Conservation (phyloP, 2,888 invertebrate genomes). For the Germaria angustata region DNA sequence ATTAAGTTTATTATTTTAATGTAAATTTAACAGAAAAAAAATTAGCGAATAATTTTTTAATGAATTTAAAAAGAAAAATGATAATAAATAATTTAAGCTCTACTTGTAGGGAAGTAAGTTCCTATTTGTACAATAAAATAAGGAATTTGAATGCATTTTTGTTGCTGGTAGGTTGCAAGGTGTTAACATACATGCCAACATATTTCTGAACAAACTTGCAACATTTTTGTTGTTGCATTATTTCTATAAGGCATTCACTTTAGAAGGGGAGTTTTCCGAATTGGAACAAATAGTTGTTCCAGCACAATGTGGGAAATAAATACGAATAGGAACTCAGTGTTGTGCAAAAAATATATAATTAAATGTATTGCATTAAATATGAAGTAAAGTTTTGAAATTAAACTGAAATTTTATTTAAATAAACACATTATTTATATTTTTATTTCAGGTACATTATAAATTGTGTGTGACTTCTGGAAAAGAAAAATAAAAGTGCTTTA, state of each 20-base stretch:
- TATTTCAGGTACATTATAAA: slow-evolving; percentile 15
- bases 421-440: background rate
- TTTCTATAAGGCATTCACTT: slow-evolving; percentile 39
- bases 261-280: slow-evolving; percentile 39
- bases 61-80: slow-evolving; percentile 2
- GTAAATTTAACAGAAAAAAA: background rate
- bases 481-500: too few relatives aligned
- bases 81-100: background rate
- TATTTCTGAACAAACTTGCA: slow-evolving; percentile 12
- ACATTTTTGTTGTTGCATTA: slow-evolving; percentile 6
- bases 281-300: background rate
- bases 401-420: background rate
- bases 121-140: slow-evolving; percentile 13
- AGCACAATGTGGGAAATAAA: background rate
- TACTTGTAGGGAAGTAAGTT: slow-evolving; percentile 25
- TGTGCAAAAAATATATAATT: background rate
- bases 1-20: slow-evolving; percentile 9
- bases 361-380: background rate
- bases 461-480: background rate
- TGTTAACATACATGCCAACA: slow-evolving; percentile 7
- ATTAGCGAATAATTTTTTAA: slow-evolving; percentile 39
- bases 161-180: background rate
- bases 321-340: background rate
- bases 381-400: background rate
- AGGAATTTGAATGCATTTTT: slow-evolving; percentile 7